Evolutionary conservation across 2,888 invertebrate species (phyloP).

Genomic region (Phyto melanocephala): DNA sequence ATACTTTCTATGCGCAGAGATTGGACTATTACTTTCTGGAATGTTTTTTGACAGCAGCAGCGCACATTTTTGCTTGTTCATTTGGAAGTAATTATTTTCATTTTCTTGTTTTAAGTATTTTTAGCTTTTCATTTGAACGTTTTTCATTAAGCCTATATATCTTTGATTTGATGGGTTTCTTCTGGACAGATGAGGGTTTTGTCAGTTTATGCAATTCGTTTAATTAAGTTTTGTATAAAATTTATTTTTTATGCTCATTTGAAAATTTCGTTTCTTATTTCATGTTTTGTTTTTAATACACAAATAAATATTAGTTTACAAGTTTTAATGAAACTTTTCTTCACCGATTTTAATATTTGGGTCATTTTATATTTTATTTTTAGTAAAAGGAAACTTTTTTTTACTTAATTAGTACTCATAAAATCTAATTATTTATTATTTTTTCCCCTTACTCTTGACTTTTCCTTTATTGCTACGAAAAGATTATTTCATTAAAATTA

Average conservation of each 20-base stretch:
- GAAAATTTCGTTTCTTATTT: neutral
- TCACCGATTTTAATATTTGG: neutral
- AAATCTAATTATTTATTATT: neutral
- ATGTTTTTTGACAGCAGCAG: neutral
- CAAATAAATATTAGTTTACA: neutral
- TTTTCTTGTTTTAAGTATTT: neutral
- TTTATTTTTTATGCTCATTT: neutral
- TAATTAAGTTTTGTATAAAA: neutral
- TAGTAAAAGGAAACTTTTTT: neutral
- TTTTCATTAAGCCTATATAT: no score
- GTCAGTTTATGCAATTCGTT: neutral
- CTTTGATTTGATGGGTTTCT: no score
- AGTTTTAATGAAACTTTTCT: neutral
- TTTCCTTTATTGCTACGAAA: no score
- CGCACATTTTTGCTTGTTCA: neutral
- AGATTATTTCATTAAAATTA: neutral
- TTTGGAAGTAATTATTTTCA: constrained; percentile 33
- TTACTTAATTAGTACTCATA: neutral
- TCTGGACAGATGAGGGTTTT: neutral
- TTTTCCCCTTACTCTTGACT: neutral
- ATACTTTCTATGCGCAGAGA: neutral
- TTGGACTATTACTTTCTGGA: neutral
- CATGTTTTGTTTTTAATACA: neutral
- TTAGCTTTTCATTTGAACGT: no score
- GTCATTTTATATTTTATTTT: neutral